Conservation (phyloP, 2,888 invertebrate genomes). For the Limnephilus lunatus region DNA sequence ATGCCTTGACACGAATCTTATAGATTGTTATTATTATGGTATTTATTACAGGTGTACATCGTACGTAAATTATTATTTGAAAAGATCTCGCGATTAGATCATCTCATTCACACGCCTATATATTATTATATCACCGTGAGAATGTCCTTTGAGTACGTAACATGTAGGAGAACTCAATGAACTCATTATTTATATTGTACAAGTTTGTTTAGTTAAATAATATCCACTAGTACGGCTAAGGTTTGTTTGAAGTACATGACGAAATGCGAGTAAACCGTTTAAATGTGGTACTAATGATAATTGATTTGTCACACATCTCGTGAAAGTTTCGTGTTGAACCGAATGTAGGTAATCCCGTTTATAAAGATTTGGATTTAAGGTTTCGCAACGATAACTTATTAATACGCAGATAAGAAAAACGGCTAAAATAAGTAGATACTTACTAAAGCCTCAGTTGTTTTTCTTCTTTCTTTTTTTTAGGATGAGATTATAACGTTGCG, state of each 20-base stretch:
- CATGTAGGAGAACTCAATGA: neutral
- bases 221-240: neutral
- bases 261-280: neutral
- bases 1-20: neutral
- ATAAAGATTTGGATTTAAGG: neutral
- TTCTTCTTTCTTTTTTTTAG: too few relatives aligned
- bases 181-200: neutral
- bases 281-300: neutral
- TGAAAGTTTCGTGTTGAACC: neutral
- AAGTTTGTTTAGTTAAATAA: neutral
- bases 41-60: neutral
- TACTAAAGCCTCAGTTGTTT: too few relatives aligned
- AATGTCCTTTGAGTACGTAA: neutral
- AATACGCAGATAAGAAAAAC: neutral
- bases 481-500: too few relatives aligned
- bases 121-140: neutral
- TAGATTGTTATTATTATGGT: neutral
- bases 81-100: neutral
- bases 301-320: slow-evolving; percentile 16
- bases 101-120: neutral
- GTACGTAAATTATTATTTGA: neutral
- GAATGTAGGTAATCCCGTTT: neutral
- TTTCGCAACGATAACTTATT: neutral
- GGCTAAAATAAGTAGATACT: too few relatives aligned
- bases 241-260: neutral